Evolutionary conservation across 2,113 vertebrate species (phyloP).

Genomic region (Mormyrus iriodes): DNA sequence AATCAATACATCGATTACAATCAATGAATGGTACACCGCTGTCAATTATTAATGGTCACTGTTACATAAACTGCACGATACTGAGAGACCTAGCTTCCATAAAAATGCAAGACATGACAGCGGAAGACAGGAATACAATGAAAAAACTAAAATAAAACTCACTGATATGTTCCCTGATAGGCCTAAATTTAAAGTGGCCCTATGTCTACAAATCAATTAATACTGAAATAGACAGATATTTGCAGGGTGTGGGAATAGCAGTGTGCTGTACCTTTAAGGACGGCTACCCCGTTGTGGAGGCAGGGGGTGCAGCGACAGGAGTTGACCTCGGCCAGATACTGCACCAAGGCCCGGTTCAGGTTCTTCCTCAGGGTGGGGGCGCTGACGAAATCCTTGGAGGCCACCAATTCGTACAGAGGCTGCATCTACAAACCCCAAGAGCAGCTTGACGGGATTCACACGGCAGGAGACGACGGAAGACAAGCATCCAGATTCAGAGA

Average conservation of each 20-base stretch:
- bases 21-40: background rate
- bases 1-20: background rate
- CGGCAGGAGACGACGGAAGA: background rate
- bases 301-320: slow-evolving; percentile 79
- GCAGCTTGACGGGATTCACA: background rate
- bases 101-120: background rate
- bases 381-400: slow-evolving; percentile 60
- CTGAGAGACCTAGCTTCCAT: background rate
- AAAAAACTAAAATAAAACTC: background rate
- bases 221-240: background rate
- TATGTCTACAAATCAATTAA: background rate
- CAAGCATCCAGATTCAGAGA: background rate
- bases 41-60: background rate
- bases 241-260: background rate
- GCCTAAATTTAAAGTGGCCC: background rate
- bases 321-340: slow-evolving; percentile 72
- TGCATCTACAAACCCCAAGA: slow-evolving; percentile 52
- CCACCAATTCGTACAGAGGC: slow-evolving; percentile 78
- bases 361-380: slow-evolving; percentile 65
- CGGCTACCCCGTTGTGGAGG: slow-evolving; percentile 70
- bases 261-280: slow-evolving; percentile 68
- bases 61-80: background rate
- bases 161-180: background rate
- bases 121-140: background rate
- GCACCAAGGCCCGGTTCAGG: slow-evolving; percentile 68